Evolutionary conservation across 2,797 vertebrate species (phyloP), one percentile per base, ranked within the genome.

Genomic region (Scolopax bukidnonensis): DNA sequence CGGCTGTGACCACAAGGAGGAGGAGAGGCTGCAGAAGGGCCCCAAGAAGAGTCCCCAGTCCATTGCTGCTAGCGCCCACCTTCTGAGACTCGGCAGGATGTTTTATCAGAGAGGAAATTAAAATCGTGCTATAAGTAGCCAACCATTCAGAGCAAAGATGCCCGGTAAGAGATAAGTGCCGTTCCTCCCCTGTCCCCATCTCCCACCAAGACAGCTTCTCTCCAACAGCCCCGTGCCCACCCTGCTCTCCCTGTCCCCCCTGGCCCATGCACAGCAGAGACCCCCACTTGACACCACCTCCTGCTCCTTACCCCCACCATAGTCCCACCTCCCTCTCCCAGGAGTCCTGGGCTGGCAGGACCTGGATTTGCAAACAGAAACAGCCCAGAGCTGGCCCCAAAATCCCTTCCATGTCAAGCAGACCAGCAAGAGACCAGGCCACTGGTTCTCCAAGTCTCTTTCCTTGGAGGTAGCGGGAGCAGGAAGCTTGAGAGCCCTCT

Each of bases 81-180:
- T 14, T 45, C 15, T 30, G 16, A 19, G 27, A 69, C 38, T 8
- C 6, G 28, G 40, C 27, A 69, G 50, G 38, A 80, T 76, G 51
- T 64, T 67, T 69, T 45, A 78, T 50, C 75, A 87, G 65, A 92
- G 57, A 86, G 21, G 50, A 86, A 80, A 84, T 56, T 48, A 38
- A 92, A 88, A 78, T 61, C 3, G 2, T 59, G 30, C 57, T 41
- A 6, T 32, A 78, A 71, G 27, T 43, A 43, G 16, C 51, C 8
- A 18, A 18, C 53, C 15, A 20, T 17, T 59, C 50, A 75, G 57
- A 70, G 51, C 21, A 75, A 75, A 84, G 40, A 18, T 50, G 33
- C 27, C 48, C 32, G 10, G 3, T 36, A 86, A 88, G 43, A 78
- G 36, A 43, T 5, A 8, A 0, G 4, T 11, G 12, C 0, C 0